These are phyloP conservation scores for Gnathonemus echidnorhynchus DNA, from an alignment of 2,113 vertebrate species.

Conservation along the genomic window DNA sequence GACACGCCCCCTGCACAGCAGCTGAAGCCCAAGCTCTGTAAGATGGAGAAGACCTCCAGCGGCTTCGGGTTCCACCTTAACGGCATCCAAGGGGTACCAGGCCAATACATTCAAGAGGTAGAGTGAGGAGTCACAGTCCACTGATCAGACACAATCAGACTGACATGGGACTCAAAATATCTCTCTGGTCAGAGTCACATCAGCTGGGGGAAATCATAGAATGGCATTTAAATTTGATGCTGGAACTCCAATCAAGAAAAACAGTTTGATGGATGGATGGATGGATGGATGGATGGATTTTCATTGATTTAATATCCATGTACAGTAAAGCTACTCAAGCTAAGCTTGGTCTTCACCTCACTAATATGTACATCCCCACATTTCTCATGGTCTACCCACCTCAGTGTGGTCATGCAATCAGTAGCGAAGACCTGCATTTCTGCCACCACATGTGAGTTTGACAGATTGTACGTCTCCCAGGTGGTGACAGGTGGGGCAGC, in stretches of 20 bases:
- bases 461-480: conserved; percentile 47
- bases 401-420: neutral
- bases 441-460: neutral
- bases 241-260: neutral
- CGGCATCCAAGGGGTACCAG: conserved; percentile 62
- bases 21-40: conserved; percentile 77
- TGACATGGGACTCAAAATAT: neutral
- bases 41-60: conserved; percentile 62
- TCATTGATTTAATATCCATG: neutral
- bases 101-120: conserved; percentile 79
- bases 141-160: neutral
- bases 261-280: neutral
- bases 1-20: conserved; percentile 28
- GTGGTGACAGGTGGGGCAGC: conserved; percentile 68
- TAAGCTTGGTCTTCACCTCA: neutral
- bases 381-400: neutral
- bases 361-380: neutral
- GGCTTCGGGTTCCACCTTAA: conserved; percentile 88
- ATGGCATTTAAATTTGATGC: neutral
- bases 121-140: neutral
- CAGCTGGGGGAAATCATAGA: neutral
- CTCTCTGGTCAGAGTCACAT: neutral
- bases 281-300: neutral
- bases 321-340: neutral
- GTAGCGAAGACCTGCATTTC: neutral